Base-by-base conservation (phyloP, 2,888 invertebrate species). In the Leptopterna dolabrata region DNA sequence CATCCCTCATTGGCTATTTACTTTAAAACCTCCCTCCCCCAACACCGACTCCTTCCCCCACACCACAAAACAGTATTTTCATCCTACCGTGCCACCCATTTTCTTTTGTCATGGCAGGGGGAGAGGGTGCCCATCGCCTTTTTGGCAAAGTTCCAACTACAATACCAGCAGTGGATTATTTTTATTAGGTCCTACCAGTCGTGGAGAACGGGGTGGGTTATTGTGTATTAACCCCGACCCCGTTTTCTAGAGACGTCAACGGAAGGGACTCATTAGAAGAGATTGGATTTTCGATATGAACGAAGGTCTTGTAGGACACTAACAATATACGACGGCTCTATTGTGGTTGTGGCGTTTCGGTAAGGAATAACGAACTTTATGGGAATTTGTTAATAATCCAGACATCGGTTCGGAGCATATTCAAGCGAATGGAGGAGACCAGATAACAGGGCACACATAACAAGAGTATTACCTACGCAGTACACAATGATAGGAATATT, bases 1-100 rank as follows among this genome's bases (percentile, higher is more conserved):
- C 63, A 27, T 27, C 63, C 63, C 78, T 78, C 78, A 78, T 78
- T 78, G 78, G 78, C 78, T 78, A 78, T 78, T 78, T 78, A 78
- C 78, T 78, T 78, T 78, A 78, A 78, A 78, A 43, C 45, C 78
- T 45, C 78, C 24, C 16, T 27, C 45, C 45, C 41, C 76, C 76
- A n/a, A 36, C 36, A 36, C 36, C 36, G 7, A 2, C 7, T 36
- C 36, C n/a, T 19, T 1, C 63, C 63, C 27, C 24, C 63, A 7
- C 63, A 4, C 3, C 55, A 19, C 24, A 63, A 63, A 24, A 63
- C 63, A 63, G 63, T 63, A 63, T 63, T 63, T 63, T 63, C 63
- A 63, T 63, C 24, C 63, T 63, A 63, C 63, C 63, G 63, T 9
- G 63, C 24, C 63, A 11, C 47, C 63, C 63, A 63, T 63, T 63